Evolutionary conservation across 2,113 vertebrate genomes (phyloP).

Genomic region (Esox niger): DNA sequence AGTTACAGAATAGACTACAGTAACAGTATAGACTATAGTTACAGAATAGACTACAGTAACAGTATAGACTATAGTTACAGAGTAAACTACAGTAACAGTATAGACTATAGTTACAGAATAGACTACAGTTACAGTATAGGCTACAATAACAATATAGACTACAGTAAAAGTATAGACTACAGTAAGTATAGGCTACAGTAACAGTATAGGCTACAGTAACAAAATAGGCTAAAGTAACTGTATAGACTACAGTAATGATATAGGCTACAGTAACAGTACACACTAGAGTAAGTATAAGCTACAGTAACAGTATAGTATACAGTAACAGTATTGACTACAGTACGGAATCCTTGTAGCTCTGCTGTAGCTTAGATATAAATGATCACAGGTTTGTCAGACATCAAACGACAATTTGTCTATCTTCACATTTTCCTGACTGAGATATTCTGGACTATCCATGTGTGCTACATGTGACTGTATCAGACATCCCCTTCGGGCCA

Average conservation of each 20-base stretch:
- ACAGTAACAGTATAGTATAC: neutral
- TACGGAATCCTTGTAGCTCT: neutral
- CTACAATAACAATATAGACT: too few relatives aligned
- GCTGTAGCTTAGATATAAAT: neutral
- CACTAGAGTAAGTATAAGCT: neutral
- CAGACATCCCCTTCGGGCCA: neutral
- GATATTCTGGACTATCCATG: neutral
- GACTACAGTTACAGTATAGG: too few relatives aligned
- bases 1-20: too few relatives aligned
- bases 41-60: too few relatives aligned
- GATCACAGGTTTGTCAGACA: slow-evolving; percentile 10
- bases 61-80: too few relatives aligned
- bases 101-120: too few relatives aligned
- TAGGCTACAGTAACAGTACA: neutral
- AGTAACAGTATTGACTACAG: neutral
- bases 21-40: too few relatives aligned
- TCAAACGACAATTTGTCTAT: neutral
- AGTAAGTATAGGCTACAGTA: too few relatives aligned
- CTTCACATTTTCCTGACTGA: neutral
- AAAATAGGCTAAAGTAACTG: too few relatives aligned
- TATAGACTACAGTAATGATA: neutral
- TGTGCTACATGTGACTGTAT: neutral
- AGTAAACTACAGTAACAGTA: too few relatives aligned
- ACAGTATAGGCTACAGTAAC: neutral
- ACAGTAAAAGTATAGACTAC: too few relatives aligned